phyloP scores from a whole-genome alignment of 2,113 vertebrate species.

The Tetrao urogallus region DNA sequence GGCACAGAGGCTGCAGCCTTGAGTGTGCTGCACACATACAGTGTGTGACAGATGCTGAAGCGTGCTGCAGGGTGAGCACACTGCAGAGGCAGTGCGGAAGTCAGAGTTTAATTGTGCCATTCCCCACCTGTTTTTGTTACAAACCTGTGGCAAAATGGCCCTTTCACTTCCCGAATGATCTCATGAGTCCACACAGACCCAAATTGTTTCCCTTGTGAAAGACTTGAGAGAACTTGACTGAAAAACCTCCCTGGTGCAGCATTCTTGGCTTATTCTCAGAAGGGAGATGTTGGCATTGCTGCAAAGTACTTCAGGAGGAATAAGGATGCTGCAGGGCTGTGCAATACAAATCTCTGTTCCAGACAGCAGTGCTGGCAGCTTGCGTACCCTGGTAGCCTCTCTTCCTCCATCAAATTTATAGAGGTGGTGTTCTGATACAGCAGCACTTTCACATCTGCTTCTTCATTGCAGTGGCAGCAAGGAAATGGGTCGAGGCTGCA shows the following conservation, averaged over 20 bases:
- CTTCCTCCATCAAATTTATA: not conserved
- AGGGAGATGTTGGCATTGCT: not conserved
- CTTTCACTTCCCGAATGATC: not conserved
- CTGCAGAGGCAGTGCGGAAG: not conserved
- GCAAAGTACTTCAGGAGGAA: not conserved
- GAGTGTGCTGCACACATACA: fast-evolving
- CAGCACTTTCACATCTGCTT: not conserved
- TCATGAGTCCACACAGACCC: not conserved
- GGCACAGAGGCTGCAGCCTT: not conserved
- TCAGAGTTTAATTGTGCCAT: not conserved
- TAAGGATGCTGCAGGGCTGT: not conserved
- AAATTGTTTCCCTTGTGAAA: not conserved
- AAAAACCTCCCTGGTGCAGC: not conserved
- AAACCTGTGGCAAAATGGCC: not conserved
- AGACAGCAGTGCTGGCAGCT: not conserved
- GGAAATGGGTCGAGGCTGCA: not conserved
- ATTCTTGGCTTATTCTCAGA: not conserved
- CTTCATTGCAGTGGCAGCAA: not conserved
- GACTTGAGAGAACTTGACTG: not conserved
- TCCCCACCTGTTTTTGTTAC: not conserved
- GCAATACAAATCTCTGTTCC: not conserved
- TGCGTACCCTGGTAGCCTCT: not conserved
- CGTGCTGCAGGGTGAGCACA: not conserved
- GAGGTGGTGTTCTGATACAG: not conserved
- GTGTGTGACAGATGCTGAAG: not conserved